Conservation (phyloP, 2,888 invertebrate species). For the Lamellibrachia satsuma region DNA sequence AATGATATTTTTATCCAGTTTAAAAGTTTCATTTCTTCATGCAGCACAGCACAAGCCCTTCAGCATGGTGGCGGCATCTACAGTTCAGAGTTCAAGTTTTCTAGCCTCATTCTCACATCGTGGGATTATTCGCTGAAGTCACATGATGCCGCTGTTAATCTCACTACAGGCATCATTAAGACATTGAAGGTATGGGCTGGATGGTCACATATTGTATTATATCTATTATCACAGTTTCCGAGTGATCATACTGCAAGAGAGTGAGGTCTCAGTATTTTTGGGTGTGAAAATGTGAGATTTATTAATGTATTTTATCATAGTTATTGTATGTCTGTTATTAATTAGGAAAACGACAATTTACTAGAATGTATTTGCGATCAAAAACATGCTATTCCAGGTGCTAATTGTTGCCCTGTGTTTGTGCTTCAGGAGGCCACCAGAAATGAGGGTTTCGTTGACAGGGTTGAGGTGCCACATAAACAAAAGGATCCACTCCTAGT, state of each 20-base stretch:
- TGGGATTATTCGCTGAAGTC: conserved; percentile 51
- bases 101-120: conserved; percentile 45
- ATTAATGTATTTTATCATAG: too few species aligned
- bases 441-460: conserved; percentile 41
- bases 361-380: too few species aligned
- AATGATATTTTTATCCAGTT: not conserved
- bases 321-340: too few species aligned
- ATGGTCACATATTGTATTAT: not conserved
- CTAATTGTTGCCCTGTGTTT: not conserved
- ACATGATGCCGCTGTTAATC: conserved; percentile 43
- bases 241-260: too few species aligned
- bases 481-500: conserved; percentile 31
- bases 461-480: not conserved
- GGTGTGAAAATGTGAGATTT: too few species aligned
- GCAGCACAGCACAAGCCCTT: conserved; percentile 40
- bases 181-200: conserved; percentile 43
- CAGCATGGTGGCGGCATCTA: conserved; percentile 28
- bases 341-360: too few species aligned
- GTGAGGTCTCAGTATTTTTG: too few species aligned
- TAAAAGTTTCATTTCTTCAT: conserved; percentile 18
- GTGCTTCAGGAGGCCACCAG: conserved; percentile 46
- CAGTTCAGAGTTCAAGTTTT: conserved; percentile 41
- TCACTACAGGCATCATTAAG: conserved; percentile 47
- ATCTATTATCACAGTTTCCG: too few species aligned
- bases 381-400: too few species aligned